A percentile compares a stretch with the other conserved stretches of the same genome.
Evolutionary conservation across 2,888 invertebrate genomes (phyloP).

Genomic region (Allacma fusca): DNA sequence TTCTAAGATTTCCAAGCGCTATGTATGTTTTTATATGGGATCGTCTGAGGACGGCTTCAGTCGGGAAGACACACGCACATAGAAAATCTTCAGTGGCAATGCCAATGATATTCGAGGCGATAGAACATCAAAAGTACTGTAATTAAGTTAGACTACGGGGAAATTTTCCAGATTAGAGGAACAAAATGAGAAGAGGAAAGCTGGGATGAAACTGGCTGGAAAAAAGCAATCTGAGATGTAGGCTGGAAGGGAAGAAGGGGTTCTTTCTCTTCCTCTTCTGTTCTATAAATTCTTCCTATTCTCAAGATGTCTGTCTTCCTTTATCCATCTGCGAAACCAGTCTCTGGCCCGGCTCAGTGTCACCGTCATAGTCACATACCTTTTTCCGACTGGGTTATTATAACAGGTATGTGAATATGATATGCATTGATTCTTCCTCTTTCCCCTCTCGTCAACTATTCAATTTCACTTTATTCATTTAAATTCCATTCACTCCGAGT

Average conservation of each 20-base stretch:
- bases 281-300: neutral
- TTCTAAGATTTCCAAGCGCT: neutral
- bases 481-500: constrained; percentile 11
- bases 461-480: constrained; percentile 15
- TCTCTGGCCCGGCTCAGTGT: too few relatives aligned
- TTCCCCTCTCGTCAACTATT: neutral
- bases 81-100: constrained; percentile 11
- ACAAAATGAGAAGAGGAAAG: constrained; percentile 9
- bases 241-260: neutral
- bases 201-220: constrained; percentile 7
- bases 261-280: neutral
- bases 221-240: constrained; percentile 36
- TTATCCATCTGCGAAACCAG: too few relatives aligned
- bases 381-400: neutral
- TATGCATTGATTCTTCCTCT: neutral
- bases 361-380: neutral
- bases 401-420: neutral
- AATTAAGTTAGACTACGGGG: constrained; percentile 37
- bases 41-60: neutral
- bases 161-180: constrained; percentile 37
- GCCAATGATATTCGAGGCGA: constrained; percentile 35
- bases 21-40: too few relatives aligned
- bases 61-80: neutral
- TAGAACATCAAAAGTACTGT: constrained; percentile 39
- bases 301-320: neutral